Evolutionary conservation across 2,113 vertebrate species (phyloP), one percentile per base, ranked within the genome.

Genomic region (Saccopteryx leptura): DNA sequence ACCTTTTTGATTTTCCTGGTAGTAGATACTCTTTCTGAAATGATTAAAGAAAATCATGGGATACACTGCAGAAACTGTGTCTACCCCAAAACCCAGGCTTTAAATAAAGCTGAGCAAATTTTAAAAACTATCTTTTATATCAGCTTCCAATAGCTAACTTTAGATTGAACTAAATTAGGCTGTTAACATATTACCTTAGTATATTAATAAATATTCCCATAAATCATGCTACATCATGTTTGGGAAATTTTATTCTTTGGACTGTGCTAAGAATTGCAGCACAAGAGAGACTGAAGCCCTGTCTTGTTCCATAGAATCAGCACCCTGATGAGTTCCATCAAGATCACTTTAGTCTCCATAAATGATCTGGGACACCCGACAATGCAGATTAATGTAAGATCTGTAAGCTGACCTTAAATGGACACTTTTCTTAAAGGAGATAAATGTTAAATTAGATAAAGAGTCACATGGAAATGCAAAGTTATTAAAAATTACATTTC

Each of bases 41-140:
- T 89, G 85, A 88, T 76, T 80, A 65, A 88, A 86, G 68, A 39
- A 91, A 91, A 84, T 31, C 63, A 61, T 24, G 83, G 54, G 31
- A 75, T 54, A 85, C 31, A 4, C 23, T 80, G 31, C 63, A 31
- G 23, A 85, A 96, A 86, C 7, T 72, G 63, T 85, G 69, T 72
- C 81, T 39, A 72, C 15, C 28, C 28, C 28, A 31, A 90, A 89
- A 92, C 33, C 21, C 7, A 68, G 50, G 24, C 28, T 96, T 96
- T 90, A 72, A 79, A 93, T 65, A 91, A 91, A 89, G 66, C 28
- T 82, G 65, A 93, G 69, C 58, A 50, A 75, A 94, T 28, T 91
- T 90, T 93, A 91, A 93, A 75, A 93, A 75, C 24, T 69, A 86
- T 63, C 52, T 31, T 74, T 94, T 71, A 26, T 31, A 63, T 46